These are phyloP conservation scores for Thumatha senex DNA, from an alignment of 2,888 invertebrate species.

Conservation along the genomic window DNA sequence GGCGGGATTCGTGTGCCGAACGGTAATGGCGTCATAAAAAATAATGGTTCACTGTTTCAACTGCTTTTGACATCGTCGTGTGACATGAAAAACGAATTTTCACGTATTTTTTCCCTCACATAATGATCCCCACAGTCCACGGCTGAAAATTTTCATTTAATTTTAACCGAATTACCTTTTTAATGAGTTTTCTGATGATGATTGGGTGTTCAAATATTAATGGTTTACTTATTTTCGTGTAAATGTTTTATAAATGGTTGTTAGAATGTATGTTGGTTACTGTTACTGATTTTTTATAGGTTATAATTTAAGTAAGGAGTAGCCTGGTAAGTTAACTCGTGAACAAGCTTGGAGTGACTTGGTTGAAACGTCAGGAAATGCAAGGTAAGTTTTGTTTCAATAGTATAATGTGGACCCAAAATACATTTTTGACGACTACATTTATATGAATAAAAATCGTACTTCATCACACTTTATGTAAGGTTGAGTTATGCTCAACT, in stretches of 20 bases:
- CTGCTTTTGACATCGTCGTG: conserved; percentile 47
- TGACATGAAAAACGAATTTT: conserved; percentile 47
- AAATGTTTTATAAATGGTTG: conserved; percentile 4
- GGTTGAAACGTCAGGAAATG: too few species aligned
- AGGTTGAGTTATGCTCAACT: too few species aligned
- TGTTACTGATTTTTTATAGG: neutral
- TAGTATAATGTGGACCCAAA: too few species aligned
- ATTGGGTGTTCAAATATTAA: conserved; percentile 28
- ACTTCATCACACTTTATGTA: too few species aligned
- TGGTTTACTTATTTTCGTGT: conserved; percentile 10
- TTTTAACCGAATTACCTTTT: conserved; percentile 33
- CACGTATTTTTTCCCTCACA: conserved; percentile 26
- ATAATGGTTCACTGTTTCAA: conserved; percentile 41
- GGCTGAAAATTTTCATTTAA: conserved; percentile 32
- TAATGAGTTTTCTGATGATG: conserved; percentile 28
- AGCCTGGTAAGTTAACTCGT: too few species aligned
- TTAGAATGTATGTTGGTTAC: neutral
- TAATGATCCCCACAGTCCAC: conserved; percentile 23
- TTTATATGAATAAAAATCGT: too few species aligned
- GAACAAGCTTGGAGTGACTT: too few species aligned
- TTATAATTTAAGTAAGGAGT: too few species aligned
- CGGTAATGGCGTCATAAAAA: conserved; percentile 42
- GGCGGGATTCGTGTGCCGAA: conserved; percentile 29
- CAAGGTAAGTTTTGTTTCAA: too few species aligned
- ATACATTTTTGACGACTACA: too few species aligned